Conservation (phyloP, 2,113 vertebrate species). For the Lamprotornis superbus region DNA sequence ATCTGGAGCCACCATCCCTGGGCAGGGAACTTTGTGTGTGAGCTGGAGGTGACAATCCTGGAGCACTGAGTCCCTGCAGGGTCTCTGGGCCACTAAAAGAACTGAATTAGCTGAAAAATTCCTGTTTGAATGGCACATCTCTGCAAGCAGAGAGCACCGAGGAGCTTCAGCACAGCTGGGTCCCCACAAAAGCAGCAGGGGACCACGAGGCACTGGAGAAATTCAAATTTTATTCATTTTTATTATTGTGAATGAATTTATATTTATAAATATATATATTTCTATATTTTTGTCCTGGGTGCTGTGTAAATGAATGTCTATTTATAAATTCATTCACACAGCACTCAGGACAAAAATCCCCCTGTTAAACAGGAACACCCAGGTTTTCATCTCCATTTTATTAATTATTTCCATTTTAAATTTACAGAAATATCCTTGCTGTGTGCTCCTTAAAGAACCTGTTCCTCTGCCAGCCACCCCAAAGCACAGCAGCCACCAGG, state of each 20-base stretch:
- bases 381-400: not conserved
- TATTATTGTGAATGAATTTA: no score
- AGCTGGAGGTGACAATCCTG: not conserved
- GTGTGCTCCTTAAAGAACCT: not conserved
- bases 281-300: no score
- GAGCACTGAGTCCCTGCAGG: not conserved
- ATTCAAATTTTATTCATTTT: not conserved
- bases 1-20: not conserved
- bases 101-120: not conserved
- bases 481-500: no score
- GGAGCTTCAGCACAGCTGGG: not conserved
- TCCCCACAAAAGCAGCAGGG: not conserved
- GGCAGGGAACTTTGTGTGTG: not conserved
- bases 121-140: not conserved
- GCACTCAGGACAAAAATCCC: not conserved
- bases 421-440: rapidly evolving
- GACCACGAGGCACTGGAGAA: not conserved
- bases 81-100: not conserved
- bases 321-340: not conserved
- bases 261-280: no score
- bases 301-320: no score
- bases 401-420: not conserved
- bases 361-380: not conserved
- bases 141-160: not conserved
- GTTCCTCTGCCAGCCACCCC: not conserved